phyloP scores from a whole-genome alignment of 2,797 vertebrate species.

The Lacerta agilis region DNA sequence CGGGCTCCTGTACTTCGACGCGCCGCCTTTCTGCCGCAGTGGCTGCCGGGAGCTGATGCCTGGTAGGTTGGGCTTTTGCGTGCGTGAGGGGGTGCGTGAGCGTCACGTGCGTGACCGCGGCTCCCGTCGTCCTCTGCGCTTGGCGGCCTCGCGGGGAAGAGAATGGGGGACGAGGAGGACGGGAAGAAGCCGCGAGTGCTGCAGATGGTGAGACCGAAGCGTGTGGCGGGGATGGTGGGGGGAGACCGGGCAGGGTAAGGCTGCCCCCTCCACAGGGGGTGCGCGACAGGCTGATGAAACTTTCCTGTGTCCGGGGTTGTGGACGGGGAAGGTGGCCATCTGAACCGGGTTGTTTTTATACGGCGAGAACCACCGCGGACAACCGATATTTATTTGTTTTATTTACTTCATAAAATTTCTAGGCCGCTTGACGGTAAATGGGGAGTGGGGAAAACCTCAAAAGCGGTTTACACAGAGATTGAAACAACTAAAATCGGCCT shows the following conservation, averaged over 20 bases:
- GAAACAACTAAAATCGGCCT: no score
- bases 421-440: no score
- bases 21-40: neutral
- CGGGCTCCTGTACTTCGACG: no score
- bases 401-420: no score
- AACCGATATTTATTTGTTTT: no score
- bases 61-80: neutral
- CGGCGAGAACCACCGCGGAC: no score
- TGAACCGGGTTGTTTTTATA: no score
- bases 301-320: neutral
- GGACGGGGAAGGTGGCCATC: no score
- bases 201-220: constrained; percentile 5
- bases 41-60: neutral
- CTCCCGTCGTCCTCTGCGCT: neutral
- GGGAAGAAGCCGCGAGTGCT: neutral
- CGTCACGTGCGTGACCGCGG: neutral
- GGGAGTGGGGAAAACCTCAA: no score
- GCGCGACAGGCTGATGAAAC: neutral
- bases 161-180: constrained; percentile 12
- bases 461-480: no score
- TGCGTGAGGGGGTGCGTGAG: no score
- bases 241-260: neutral
- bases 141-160: neutral
- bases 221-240: neutral
- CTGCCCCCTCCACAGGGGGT: neutral